Percentiles rank a stretch among this genome's conserved stretches.
Conservation (phyloP, 1,140 invertebrate species). For the Helicoverpa armigera region DNA sequence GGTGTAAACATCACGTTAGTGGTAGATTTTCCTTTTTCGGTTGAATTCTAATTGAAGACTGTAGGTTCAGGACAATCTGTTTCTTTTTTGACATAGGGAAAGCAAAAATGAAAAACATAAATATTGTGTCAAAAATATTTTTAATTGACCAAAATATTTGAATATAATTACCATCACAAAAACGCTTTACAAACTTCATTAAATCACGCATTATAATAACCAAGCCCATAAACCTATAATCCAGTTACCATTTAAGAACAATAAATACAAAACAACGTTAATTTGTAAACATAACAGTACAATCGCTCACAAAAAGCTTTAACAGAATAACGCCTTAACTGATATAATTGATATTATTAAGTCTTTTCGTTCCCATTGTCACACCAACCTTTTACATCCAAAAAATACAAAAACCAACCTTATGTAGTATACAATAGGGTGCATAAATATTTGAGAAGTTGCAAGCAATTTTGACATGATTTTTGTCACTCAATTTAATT, state of each 20-base stretch:
- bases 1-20: not conserved
- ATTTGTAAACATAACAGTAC: slow-evolving; percentile 73
- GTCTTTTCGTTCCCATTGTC: slow-evolving; percentile 67
- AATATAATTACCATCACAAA: too few relatives aligned
- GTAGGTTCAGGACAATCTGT: too few relatives aligned
- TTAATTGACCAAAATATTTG: too few relatives aligned
- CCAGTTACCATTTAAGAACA: slow-evolving; percentile 49
- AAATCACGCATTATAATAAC: not conserved
- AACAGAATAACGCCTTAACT: slow-evolving; percentile 77
- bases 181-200: not conserved
- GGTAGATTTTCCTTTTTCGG: too few relatives aligned
- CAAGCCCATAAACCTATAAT: slow-evolving; percentile 41
- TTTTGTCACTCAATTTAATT: slow-evolving; percentile 82
- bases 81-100: too few relatives aligned
- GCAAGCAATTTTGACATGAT: slow-evolving; percentile 63
- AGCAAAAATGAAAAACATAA: too few relatives aligned
- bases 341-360: slow-evolving; percentile 82
- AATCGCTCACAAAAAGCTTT: slow-evolving; percentile 64
- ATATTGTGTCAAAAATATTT: too few relatives aligned
- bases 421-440: slow-evolving; percentile 42
- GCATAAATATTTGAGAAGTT: slow-evolving; percentile 23
- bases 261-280: slow-evolving; percentile 62
- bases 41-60: too few relatives aligned
- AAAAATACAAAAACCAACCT: slow-evolving; percentile 1
- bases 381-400: slow-evolving; percentile 56